Base-by-base conservation (phyloP, 2,113 vertebrate species). In the Pteruthius melanotis region DNA sequence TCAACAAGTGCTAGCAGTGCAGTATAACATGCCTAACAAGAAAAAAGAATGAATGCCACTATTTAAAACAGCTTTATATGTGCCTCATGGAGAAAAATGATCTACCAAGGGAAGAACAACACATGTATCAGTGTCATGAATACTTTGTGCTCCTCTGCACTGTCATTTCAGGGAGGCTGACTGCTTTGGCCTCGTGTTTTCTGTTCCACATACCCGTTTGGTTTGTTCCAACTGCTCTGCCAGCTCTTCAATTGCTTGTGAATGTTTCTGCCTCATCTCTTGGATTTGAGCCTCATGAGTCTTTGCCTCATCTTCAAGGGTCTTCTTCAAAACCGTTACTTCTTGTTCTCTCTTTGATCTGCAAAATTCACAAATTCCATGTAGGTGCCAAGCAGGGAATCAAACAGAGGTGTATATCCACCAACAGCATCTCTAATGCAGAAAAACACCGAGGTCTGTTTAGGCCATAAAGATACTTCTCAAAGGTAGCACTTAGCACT, bases 161-260 rank as follows among this genome's bases (percentile, higher is more conserved):
- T 89, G 45, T 24, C 71, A 42, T 22, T 89, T 84, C 66, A 85
- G 66, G 37, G 5, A 64, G 20, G 9, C 3, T 54, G 53, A 54
- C 53, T 89, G 57, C 81, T 78, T 53, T 84, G n/a, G 54, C 54
- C 27, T 60, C 15, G 17, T 11, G 31, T 15, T 68, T 77, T 80
- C 56, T 39, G 35, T 19, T 20, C 28, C 45, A 87, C 97, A 2
- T 97, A 99, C 99, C 98, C 99, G 98, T 96, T 99, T 99, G 1
- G 99, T 98, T 97, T 99, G 99, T 84, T 99, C 99, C 92, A 99
- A 97, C 97, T 99, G 99, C 83, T 99, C 99, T 1, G 99, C 99
- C 77, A 99, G 98, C 93, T 99, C 99, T 30, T 99, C 99, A 33
- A 99, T 98, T 6, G 99, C 98, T 97, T 99, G 99, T 2, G 98